Evolutionary conservation across 2,888 invertebrate species (phyloP).

Genomic region (Rhorus exstirpatorius): DNA sequence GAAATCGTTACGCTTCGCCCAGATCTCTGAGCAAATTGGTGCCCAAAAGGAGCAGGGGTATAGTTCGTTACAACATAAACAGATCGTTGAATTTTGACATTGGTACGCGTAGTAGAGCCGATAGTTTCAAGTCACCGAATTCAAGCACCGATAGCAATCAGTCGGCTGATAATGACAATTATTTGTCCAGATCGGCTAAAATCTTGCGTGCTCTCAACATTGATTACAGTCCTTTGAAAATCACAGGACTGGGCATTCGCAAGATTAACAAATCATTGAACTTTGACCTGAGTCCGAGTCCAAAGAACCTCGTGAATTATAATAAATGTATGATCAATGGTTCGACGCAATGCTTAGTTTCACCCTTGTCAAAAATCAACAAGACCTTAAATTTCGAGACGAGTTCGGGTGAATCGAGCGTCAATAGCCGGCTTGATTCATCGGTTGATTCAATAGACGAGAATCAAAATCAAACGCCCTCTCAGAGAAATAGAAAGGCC

Average conservation of each 20-base stretch:
- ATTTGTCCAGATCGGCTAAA: slow-evolving; percentile 80
- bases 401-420: slow-evolving; percentile 75
- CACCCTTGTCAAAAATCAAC: slow-evolving; percentile 71
- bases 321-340: slow-evolving; percentile 27
- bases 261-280: slow-evolving; percentile 81
- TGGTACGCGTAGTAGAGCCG: slow-evolving; percentile 63
- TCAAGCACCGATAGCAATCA: slow-evolving; percentile 72
- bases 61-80: slow-evolving; percentile 76
- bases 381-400: slow-evolving; percentile 76
- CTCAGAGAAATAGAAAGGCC: slow-evolving; percentile 74
- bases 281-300: slow-evolving; percentile 79
- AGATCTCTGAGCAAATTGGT: slow-evolving; percentile 75
- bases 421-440: slow-evolving; percentile 73
- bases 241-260: slow-evolving; percentile 62
- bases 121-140: slow-evolving; percentile 74
- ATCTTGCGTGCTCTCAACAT: slow-evolving; percentile 81
- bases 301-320: slow-evolving; percentile 71
- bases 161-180: slow-evolving; percentile 70
- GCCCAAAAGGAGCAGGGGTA: slow-evolving; percentile 74
- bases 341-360: slow-evolving; percentile 24
- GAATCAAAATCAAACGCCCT: slow-evolving; percentile 83
- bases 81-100: slow-evolving; percentile 80
- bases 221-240: slow-evolving; percentile 74
- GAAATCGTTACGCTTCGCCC: slow-evolving; percentile 75
- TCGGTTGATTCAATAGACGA: slow-evolving; percentile 81